phyloP scores from a whole-genome alignment of 2,888 invertebrate species.

The Hirudinaria manillensis region DNA sequence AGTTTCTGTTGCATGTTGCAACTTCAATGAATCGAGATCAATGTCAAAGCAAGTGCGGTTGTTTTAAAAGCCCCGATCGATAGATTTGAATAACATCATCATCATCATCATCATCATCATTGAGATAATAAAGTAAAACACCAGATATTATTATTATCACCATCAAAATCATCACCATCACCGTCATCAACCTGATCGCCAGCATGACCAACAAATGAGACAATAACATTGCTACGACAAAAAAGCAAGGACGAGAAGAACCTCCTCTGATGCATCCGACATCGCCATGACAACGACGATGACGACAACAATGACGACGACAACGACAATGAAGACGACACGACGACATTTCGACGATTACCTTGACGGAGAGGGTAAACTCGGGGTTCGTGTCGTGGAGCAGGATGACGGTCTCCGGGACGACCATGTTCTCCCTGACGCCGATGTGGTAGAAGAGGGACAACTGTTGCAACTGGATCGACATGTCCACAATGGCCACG shows the following conservation, averaged over 20 bases:
- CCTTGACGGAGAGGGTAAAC: slow-evolving; percentile 79
- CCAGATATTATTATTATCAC: not conserved
- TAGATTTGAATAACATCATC: not conserved
- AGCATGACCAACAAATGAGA: not conserved
- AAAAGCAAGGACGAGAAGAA: no score
- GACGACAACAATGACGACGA: no score
- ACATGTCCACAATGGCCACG: slow-evolving; percentile 89
- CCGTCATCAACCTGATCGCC: not conserved
- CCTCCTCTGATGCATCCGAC: no score
- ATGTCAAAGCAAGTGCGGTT: no score
- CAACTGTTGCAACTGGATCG: slow-evolving; percentile 77
- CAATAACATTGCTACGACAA: not conserved
- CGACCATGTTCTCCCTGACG: slow-evolving; percentile 91
- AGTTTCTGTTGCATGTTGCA: no score
- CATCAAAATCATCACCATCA: not conserved
- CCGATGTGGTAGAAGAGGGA: slow-evolving; percentile 92
- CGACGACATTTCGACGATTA: slow-evolving; percentile 57
- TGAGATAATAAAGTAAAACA: not conserved
- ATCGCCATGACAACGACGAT: no score
- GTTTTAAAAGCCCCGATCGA: no score
- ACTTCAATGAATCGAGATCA: no score
- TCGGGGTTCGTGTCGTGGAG: slow-evolving; percentile 70
- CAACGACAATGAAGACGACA: no score
- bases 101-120: not conserved
- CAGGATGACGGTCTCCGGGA: slow-evolving; percentile 76